phyloP scores from a whole-genome alignment of 1,140 invertebrate species.

The Aricia agestis region DNA sequence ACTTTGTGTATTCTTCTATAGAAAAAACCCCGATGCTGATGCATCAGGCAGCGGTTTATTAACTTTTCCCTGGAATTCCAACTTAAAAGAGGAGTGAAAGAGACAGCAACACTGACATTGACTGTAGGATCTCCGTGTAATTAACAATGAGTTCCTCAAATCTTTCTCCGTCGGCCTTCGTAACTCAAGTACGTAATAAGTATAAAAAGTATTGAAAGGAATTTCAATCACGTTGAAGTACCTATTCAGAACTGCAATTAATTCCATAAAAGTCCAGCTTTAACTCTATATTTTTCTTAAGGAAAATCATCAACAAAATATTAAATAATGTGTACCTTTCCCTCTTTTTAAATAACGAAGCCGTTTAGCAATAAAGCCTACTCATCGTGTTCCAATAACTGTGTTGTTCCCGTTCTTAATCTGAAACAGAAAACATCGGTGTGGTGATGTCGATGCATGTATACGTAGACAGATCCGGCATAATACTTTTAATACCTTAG shows the following conservation, averaged over 20 bases:
- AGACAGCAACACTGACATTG: neutral
- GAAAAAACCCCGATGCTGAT: no score
- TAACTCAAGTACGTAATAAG: neutral
- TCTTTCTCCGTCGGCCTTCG: neutral
- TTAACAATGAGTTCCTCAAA: constrained; percentile 4
- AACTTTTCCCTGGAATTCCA: neutral
- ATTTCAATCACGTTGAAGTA: neutral
- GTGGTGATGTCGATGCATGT: no score
- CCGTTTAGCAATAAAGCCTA: neutral
- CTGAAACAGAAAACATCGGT: no score
- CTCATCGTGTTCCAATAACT: neutral
- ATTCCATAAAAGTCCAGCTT: neutral
- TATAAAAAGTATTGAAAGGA: constrained; percentile 6
- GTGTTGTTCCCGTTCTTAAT: no score
- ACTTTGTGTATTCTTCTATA: no score
- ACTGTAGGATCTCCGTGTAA: constrained; percentile 5
- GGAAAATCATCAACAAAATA: neutral
- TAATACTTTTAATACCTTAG: no score
- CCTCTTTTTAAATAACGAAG: neutral
- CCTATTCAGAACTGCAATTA: neutral
- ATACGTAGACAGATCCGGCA: no score
- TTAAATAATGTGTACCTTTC: neutral
- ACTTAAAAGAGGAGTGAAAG: neutral
- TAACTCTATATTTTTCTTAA: neutral
- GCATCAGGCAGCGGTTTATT: no score